Percentiles rank a stretch among this genome's conserved stretches.
phyloP scores from a whole-genome alignment of 2,888 invertebrate species.

The Capitulum mitella region DNA sequence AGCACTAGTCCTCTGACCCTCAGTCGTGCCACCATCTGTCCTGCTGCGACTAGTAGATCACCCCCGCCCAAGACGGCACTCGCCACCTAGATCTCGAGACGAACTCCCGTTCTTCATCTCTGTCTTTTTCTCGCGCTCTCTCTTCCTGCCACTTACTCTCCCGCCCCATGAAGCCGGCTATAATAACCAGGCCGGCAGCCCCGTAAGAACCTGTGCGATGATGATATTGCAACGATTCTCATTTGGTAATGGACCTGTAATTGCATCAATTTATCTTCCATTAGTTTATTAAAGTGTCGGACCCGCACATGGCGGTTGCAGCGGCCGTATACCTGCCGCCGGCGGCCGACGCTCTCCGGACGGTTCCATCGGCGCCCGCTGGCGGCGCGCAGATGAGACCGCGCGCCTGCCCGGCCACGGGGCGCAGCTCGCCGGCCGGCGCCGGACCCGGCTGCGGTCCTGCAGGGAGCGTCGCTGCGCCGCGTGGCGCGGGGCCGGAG shows the following conservation, averaged over 20 bases:
- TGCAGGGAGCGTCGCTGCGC: too few species aligned
- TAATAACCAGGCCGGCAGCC: background rate
- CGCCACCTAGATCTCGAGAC: too few species aligned
- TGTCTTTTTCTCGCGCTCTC: background rate
- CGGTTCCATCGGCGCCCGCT: background rate
- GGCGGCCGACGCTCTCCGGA: background rate
- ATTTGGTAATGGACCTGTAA: slow-evolving; percentile 24
- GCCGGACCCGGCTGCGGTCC: too few species aligned
- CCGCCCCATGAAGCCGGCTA: background rate
- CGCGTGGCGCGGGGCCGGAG: too few species aligned
- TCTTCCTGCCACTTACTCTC: background rate
- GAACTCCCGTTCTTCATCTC: background rate
- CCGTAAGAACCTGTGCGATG: slow-evolving; percentile 7
- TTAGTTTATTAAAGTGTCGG: slow-evolving; percentile 23
- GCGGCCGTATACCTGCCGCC: slow-evolving; percentile 6
- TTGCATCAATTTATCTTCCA: slow-evolving; percentile 24
- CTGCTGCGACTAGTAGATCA: too few species aligned
- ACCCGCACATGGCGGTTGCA: slow-evolving; percentile 7
- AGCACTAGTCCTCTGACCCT: too few species aligned
- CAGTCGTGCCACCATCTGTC: too few species aligned
- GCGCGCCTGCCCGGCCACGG: background rate
- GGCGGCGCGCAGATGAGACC: background rate
- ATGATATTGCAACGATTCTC: slow-evolving; percentile 25
- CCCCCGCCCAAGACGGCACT: too few species aligned
- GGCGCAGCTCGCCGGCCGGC: background rate